Conservation (phyloP, 2,888 invertebrate species). For the Sturmia bella region DNA sequence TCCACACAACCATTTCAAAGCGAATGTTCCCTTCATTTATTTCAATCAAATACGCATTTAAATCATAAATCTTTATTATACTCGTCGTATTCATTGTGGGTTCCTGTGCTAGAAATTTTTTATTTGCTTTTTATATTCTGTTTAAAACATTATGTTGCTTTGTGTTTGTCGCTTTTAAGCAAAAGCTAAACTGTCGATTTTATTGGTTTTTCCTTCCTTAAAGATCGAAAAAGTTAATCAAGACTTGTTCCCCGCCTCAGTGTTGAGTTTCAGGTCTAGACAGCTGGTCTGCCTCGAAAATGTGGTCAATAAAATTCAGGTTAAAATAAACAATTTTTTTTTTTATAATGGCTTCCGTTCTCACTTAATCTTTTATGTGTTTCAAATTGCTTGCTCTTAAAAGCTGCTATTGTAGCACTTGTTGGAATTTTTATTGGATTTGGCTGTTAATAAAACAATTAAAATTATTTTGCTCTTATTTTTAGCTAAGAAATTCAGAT, state of each 20-base stretch:
- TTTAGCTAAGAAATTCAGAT: too few species aligned
- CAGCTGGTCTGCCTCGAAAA: conserved; percentile 53
- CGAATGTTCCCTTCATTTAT: conserved; percentile 41
- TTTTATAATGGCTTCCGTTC: neutral
- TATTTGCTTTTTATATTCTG: conserved; percentile 36
- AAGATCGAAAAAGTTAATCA: conserved; percentile 75
- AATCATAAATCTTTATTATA: conserved; percentile 65
- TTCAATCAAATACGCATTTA: conserved; percentile 48
- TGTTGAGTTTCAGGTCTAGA: conserved; percentile 55
- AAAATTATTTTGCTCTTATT: conserved; percentile 9
- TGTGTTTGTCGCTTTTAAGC: conserved; percentile 17
- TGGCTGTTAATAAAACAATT: conserved; percentile 57
- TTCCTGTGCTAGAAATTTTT: conserved; percentile 10
- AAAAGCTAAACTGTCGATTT: conserved; percentile 56
- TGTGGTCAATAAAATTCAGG: conserved; percentile 23
- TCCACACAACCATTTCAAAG: conserved; percentile 27
- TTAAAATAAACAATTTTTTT: neutral
- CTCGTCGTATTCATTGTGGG: conserved; percentile 23
- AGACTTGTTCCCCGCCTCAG: conserved; percentile 59
- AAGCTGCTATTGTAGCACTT: conserved; percentile 31
- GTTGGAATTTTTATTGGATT: conserved; percentile 51
- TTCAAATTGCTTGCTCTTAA: neutral
- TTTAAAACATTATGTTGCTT: neutral
- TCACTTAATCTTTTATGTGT: neutral
- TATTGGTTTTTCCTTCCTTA: conserved; percentile 66